These are phyloP conservation scores for Himalopsyche anomala DNA, from an alignment of 2,888 invertebrate species.

Conservation along the genomic window DNA sequence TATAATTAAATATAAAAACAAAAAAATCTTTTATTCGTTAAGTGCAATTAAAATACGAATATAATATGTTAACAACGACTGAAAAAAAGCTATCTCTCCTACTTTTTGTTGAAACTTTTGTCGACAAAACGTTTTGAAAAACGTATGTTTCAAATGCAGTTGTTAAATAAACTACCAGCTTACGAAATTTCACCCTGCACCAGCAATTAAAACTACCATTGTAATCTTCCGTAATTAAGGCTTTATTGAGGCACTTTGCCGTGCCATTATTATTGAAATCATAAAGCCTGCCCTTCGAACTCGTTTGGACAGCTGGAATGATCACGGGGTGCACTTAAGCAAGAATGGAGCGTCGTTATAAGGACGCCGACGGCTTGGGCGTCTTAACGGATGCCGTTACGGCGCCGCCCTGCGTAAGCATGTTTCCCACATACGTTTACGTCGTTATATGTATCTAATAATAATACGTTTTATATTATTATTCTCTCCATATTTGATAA, in stretches of 20 bases:
- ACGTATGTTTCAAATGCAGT: background rate
- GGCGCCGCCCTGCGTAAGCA: conserved; percentile 9
- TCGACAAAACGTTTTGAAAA: background rate
- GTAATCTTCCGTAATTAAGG: conserved; percentile 53
- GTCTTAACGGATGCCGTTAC: conserved; percentile 2
- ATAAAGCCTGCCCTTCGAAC: conserved; percentile 59
- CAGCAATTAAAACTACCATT: background rate
- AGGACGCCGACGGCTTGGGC: conserved; percentile 17
- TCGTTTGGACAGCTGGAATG: conserved; percentile 53
- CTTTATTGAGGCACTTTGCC: conserved; percentile 21
- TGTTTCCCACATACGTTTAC: background rate
- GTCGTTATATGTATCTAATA: background rate
- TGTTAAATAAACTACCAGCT: background rate
- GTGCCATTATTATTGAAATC: conserved; percentile 58
- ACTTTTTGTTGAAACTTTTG: no score
- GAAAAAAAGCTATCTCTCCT: no score
- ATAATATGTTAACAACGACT: no score
- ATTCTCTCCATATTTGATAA: background rate
- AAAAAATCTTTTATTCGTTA: no score
- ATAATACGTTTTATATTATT: background rate
- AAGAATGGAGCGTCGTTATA: conserved; percentile 3
- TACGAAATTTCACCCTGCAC: conserved; percentile 15
- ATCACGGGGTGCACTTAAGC: conserved; percentile 24
- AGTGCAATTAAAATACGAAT: no score
- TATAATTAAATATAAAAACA: no score